Percentiles rank a stretch among this genome's conserved stretches.
phyloP scores from a whole-genome alignment of 2,113 vertebrate genomes.

The Centropus bengalensis region DNA sequence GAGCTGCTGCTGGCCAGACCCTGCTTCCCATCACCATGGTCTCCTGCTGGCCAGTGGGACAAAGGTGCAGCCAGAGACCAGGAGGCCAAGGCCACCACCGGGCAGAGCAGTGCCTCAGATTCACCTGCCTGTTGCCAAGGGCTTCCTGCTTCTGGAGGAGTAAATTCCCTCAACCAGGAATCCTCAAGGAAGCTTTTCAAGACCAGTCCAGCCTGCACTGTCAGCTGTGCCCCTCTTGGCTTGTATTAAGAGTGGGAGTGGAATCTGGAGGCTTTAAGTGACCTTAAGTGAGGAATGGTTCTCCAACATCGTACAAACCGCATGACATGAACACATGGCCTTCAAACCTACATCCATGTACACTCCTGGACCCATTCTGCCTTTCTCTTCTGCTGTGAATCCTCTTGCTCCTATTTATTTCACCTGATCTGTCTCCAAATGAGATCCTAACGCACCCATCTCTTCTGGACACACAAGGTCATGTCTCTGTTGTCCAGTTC shows the following conservation, averaged over 20 bases:
- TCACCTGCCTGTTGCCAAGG: background rate
- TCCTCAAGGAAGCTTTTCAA: background rate
- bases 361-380: rapidly evolving
- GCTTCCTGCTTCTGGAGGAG: background rate
- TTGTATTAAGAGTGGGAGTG: background rate
- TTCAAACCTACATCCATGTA: background rate
- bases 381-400: background rate
- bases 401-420: background rate
- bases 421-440: background rate
- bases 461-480: background rate
- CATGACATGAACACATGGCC: background rate
- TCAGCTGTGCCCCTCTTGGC: background rate
- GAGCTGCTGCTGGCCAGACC: background rate
- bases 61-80: background rate
- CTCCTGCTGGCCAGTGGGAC: background rate
- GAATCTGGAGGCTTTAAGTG: background rate
- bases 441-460: background rate
- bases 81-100: background rate
- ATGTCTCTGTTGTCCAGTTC: background rate
- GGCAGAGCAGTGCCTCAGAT: rapidly evolving
- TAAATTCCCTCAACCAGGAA: background rate
- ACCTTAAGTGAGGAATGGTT: background rate
- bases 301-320: background rate
- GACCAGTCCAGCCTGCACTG: background rate
- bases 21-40: background rate